Base-by-base conservation (phyloP, 1,140 invertebrate genomes). In the Drosophila micromelanica region DNA sequence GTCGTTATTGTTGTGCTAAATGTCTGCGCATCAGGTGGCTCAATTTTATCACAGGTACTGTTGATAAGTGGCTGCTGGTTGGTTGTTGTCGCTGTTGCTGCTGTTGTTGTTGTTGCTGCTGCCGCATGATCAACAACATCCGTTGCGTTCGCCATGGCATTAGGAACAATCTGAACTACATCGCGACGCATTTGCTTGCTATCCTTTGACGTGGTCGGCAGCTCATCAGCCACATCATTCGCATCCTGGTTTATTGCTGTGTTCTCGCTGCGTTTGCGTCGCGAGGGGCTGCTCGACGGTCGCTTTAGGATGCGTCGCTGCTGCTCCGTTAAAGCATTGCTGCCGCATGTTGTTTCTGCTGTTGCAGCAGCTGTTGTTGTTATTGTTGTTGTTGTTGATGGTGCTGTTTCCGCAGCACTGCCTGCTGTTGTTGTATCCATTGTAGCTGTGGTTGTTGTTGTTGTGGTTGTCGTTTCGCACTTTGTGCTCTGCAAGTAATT, bases 31-130 rank as follows among this genome's bases (percentile, higher is more conserved):
- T 73, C 73, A 55, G 63, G 64, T 81, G 68, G 54, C 60, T 87
- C 82, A 64, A 73, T 77, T 87, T 84, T 89, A 91, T 76, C 87
- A 91, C 90, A 91, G 90, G 90, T 91, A 91, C 90, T 91, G 76
- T 90, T 91, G 69, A 86, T 85, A 90, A 90, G 54, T 78, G 73
- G 73, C 73, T 89, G 82, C 51, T 75, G 67, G 45, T 67, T 56
- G 46, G 55, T n/a, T 32, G 46, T 63, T 42, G 48, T 40, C n/a
- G n/a, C n/a, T 37, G 23, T 38, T 30, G 13, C 40, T 40, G 55
- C 8, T 65, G 48, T 13, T 65, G 76, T 20, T 64, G 78, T 11
- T 59, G 54, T 17, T 40, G 45, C 9, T 64, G 56, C 30, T 54
- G 32, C 51, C 9, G 45, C 59, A 62, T 72, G 59, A 54, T 89